Evolutionary conservation across 2,888 invertebrate genomes (phyloP).

Genomic region (Cataglyphis rosenhaueri): DNA sequence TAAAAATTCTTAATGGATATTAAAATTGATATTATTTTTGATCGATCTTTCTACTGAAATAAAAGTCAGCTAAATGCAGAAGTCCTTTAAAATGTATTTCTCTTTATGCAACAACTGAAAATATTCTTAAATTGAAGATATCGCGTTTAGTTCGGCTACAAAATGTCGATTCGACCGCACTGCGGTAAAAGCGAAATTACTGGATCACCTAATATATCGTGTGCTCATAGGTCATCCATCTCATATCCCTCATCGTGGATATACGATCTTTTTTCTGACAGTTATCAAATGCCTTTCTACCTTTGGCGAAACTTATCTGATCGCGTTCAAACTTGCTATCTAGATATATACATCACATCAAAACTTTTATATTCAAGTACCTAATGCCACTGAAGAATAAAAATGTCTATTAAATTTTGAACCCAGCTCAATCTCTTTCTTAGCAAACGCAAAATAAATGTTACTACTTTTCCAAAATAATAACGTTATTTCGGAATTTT

Average conservation of each 20-base stretch:
- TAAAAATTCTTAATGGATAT: slow-evolving; percentile 15
- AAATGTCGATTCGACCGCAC: slow-evolving; percentile 42
- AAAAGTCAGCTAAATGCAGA: not conserved
- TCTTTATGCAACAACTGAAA: not conserved
- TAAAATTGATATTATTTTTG: not conserved
- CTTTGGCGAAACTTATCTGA: slow-evolving; percentile 42
- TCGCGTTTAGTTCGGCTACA: not conserved
- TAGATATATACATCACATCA: not conserved
- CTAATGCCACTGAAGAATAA: not conserved
- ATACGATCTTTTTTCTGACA: slow-evolving; percentile 40
- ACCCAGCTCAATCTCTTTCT: not conserved
- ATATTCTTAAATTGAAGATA: slow-evolving; percentile 15
- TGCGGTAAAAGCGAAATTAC: slow-evolving; percentile 54
- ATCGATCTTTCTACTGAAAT: not conserved
- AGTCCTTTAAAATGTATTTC: not conserved
- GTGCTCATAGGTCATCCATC: slow-evolving; percentile 1
- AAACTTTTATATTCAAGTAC: not conserved
- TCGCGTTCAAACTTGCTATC: slow-evolving; percentile 7
- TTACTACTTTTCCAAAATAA: slow-evolving; percentile 5
- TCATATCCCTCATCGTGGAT: slow-evolving; percentile 33
- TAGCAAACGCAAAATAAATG: not conserved
- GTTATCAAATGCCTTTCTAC: slow-evolving; percentile 48
- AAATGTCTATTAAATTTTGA: not conserved
- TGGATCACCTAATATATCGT: slow-evolving; percentile 49
- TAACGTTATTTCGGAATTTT: not conserved